These are phyloP conservation scores for Erpetoichthys calabaricus DNA, from an alignment of 2,797 vertebrate genomes.

Conservation along the genomic window DNA sequence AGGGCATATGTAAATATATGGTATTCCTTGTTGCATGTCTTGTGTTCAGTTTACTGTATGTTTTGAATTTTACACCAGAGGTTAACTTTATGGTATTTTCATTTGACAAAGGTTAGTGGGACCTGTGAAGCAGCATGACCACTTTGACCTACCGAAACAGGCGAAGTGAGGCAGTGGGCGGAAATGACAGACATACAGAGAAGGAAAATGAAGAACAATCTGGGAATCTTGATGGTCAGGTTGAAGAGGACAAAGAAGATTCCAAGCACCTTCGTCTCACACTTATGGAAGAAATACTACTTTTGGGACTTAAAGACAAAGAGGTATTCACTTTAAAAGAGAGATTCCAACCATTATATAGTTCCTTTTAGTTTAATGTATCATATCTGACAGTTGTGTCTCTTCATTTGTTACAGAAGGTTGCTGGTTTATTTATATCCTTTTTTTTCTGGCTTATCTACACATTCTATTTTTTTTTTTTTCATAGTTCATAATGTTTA, in stretches of 20 bases:
- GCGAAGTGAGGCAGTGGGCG: conserved; percentile 25
- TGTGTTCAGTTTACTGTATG: too few relatives aligned
- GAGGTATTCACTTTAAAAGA: conserved; percentile 37
- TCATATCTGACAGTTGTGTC: too few relatives aligned
- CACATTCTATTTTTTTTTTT: too few relatives aligned
- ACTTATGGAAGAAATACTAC: conserved; percentile 68
- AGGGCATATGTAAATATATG: too few relatives aligned
- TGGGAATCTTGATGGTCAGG: conserved; percentile 11
- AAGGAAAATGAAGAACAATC: conserved; percentile 28
- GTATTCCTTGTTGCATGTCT: background rate
- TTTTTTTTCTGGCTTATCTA: too few relatives aligned
- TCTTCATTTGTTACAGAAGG: too few relatives aligned
- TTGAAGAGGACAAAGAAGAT: conserved; percentile 26
- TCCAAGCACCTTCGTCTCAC: conserved; percentile 60
- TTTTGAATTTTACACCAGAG: background rate
- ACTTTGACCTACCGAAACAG: conserved; percentile 49
- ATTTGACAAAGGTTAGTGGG: background rate
- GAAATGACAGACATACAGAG: conserved; percentile 21
- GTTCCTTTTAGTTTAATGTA: too few relatives aligned
- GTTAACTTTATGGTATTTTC: conserved; percentile 2
- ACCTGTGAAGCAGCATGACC: conserved; percentile 36
- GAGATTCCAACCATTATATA: too few relatives aligned
- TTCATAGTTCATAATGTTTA: too few relatives aligned
- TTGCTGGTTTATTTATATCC: too few relatives aligned
- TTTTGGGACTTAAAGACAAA: conserved; percentile 66